Evolutionary conservation across 2,888 invertebrate species (phyloP).

Genomic region (Choreutis nemorana): DNA sequence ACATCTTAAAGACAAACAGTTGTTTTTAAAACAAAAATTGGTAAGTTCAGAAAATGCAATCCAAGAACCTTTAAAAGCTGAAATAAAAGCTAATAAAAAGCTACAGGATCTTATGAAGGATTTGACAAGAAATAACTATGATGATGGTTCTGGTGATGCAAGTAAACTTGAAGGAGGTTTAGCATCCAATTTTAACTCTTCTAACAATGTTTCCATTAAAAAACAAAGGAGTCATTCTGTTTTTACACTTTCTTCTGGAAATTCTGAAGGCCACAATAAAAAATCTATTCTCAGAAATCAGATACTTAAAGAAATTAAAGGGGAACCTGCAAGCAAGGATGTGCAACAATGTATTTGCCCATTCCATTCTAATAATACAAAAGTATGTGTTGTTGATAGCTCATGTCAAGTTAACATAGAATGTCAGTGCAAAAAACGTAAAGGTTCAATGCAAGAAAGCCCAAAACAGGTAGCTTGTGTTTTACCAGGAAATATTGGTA

Average conservation of each 20-base stretch:
- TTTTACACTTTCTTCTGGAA: conserved; percentile 48
- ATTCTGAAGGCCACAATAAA: conserved; percentile 27
- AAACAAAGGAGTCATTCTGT: conserved; percentile 50
- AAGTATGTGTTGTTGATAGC: conserved; percentile 31
- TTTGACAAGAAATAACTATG: conserved; percentile 49
- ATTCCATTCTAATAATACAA: conserved; percentile 22
- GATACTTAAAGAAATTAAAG: too few species aligned
- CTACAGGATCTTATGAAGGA: conserved; percentile 49
- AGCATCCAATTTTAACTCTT: conserved; percentile 21
- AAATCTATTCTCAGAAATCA: too few species aligned
- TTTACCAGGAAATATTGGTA: conserved; percentile 8
- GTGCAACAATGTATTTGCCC: conserved; percentile 32
- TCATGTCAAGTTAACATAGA: conserved; percentile 40
- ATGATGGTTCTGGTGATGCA: conserved; percentile 57
- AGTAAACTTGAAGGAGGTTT: conserved; percentile 44
- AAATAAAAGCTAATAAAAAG: conserved; percentile 25
- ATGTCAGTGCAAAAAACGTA: conserved; percentile 13
- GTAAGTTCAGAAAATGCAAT: conserved; percentile 33
- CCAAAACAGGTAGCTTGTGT: conserved; percentile 13
- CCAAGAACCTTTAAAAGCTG: conserved; percentile 20
- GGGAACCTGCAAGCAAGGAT: too few species aligned
- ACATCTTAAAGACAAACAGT: conserved; percentile 46
- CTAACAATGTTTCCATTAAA: conserved; percentile 19
- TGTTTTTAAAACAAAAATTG: conserved; percentile 47
- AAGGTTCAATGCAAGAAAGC: conserved; percentile 11